Base-by-base conservation (phyloP, 2,888 invertebrate species). In the Pollenia amentaria region DNA sequence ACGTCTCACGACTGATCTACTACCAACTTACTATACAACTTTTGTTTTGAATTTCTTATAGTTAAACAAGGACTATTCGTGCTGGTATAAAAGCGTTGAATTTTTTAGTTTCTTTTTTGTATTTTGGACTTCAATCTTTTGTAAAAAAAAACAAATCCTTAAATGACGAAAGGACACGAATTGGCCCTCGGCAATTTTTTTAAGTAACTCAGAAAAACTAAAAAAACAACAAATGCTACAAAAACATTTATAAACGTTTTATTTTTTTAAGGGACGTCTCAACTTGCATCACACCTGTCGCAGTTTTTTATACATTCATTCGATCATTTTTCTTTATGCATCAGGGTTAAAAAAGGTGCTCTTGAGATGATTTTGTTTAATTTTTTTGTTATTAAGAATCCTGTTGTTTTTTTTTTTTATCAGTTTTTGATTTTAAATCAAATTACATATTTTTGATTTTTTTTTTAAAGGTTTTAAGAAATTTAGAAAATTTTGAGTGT, bases 241-340 rank as follows among this genome's bases (percentile, higher is more conserved):
- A 82, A 79, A 80, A 72, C 73, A 84, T 84, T 87, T 84, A 46
- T 75, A 84, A 84, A 79, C 60, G 78, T 73, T 84, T 84, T 78
- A 57, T 57, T 67, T 75, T 42, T 67, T 18, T 40, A 84, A 65
- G 53, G 78, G 64, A 51, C 62, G 44, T 73, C 60, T 79, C 67
- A 73, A 75, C 72, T 70, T 67, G 67, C 84, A 87, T 78, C 87
- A 87, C 87, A 87, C 87, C 87, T 87, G 87, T 87, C 87, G 80
- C 60, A 38, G 18, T 70, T 72, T 83, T 80, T 82, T 82, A 7
- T 64, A 53, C 53, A 53, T 42, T n/a, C 55, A 12, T 53, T 70
- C 16, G 18, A 38, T 55, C 46, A 64, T 78, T 64, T 57, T 55
- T 44, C 51, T 77, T 78, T 57, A 46, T 64, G 65, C 48, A 53